Evolutionary conservation across 2,797 vertebrate genomes (phyloP).

Genomic region (Falco concolor): DNA sequence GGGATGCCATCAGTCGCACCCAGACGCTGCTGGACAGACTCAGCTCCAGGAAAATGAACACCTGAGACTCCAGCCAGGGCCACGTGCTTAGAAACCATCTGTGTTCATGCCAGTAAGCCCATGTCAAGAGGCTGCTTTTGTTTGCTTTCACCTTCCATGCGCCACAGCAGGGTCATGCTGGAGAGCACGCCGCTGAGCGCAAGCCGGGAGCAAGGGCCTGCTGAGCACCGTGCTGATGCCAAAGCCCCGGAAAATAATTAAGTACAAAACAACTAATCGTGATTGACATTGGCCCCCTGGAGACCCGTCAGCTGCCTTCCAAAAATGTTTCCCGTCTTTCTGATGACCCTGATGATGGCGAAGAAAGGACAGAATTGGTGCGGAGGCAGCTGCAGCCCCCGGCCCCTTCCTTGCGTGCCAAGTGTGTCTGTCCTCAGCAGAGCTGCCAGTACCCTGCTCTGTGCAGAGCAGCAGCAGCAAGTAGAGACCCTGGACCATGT

Average conservation of each 20-base stretch:
- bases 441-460: not conserved
- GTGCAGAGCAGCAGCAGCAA: not conserved
- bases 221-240: slow-evolving; percentile 25
- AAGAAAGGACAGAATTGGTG: not conserved
- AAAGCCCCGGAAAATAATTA: slow-evolving; percentile 71
- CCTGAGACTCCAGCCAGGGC: not conserved
- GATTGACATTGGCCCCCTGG: slow-evolving; percentile 69
- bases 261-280: slow-evolving; percentile 70
- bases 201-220: slow-evolving; percentile 14
- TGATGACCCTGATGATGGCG: slow-evolving; percentile 23
- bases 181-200: not conserved
- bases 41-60: not conserved
- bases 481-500: not conserved
- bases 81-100: not conserved
- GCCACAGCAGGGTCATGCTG: not conserved
- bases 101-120: not conserved
- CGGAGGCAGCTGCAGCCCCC: not conserved
- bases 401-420: not conserved
- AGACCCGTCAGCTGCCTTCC: slow-evolving; percentile 43
- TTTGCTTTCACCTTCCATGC: not conserved
- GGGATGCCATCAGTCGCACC: not conserved
- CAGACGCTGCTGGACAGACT: not conserved
- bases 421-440: not conserved
- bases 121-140: not conserved
- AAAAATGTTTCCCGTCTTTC: slow-evolving; percentile 18